These are phyloP conservation scores for Xiphias gladius DNA, from an alignment of 2,113 vertebrate genomes.

Conservation along the genomic window DNA sequence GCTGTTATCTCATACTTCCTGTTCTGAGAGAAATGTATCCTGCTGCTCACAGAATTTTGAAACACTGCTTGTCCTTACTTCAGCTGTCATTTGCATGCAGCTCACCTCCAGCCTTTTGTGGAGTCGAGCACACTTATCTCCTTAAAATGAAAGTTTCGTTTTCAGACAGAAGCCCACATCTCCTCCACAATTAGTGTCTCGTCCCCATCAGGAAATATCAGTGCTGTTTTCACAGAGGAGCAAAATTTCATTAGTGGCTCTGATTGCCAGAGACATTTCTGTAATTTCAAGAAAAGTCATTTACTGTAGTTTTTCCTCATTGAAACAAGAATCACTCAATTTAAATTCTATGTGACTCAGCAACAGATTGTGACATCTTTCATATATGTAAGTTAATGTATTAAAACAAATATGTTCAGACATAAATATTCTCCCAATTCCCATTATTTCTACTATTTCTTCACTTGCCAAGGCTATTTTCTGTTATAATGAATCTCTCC, in stretches of 20 bases:
- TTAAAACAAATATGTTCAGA: neutral
- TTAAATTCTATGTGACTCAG: neutral
- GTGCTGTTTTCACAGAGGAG: neutral
- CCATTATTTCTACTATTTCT: neutral
- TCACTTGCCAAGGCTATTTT: neutral
- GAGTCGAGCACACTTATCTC: too few relatives aligned
- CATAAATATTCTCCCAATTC: neutral
- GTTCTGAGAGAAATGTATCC: too few relatives aligned
- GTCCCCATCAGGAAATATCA: conserved; percentile 1
- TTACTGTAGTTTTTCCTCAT: neutral
- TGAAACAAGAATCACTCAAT: neutral
- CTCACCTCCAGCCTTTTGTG: too few relatives aligned
- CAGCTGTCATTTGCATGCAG: too few relatives aligned
- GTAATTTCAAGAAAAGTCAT: neutral
- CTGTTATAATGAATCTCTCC: conserved; percentile 32
- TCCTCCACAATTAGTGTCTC: neutral
- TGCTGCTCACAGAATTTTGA: too few relatives aligned
- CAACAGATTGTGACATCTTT: neutral
- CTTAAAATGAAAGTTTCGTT: too few relatives aligned
- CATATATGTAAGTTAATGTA: neutral
- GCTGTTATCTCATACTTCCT: too few relatives aligned
- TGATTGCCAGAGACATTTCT: neutral
- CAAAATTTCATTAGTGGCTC: neutral
- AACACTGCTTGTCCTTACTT: too few relatives aligned
- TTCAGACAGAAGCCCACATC: conserved; percentile 1